These are phyloP conservation scores for Tadarida brasiliensis DNA, from an alignment of 2,797 vertebrate genomes.

Conservation along the genomic window DNA sequence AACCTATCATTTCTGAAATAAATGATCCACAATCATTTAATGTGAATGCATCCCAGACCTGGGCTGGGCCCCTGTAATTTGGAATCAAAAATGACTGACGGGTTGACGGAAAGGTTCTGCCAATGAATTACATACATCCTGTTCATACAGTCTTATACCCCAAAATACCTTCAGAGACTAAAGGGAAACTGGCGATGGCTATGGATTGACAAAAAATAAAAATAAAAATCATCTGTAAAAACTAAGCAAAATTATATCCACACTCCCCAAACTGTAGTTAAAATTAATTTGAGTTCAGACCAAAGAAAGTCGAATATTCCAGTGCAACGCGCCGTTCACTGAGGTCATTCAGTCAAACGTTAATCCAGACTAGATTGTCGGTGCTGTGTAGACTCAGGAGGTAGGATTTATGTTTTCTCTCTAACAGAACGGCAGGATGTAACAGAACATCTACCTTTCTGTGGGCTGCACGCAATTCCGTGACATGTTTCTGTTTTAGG, in stretches of 20 bases:
- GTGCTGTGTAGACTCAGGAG: not conserved
- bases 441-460: not conserved
- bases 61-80: conserved; percentile 78
- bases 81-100: conserved; percentile 81
- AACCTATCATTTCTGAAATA: conserved; percentile 82
- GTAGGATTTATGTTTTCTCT: not conserved
- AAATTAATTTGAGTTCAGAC: conserved; percentile 80
- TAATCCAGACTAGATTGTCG: conserved; percentile 50
- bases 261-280: conserved; percentile 66
- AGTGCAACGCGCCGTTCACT: not conserved
- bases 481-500: not conserved
- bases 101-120: conserved; percentile 76
- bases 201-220: conserved; percentile 31
- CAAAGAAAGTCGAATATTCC: conserved; percentile 66
- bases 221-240: conserved; percentile 53
- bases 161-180: conserved; percentile 79
- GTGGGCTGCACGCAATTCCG: not conserved
- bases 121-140: conserved; percentile 84
- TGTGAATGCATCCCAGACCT: conserved; percentile 79
- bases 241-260: conserved; percentile 71
- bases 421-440: not conserved
- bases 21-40: conserved; percentile 77
- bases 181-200: conserved; percentile 64
- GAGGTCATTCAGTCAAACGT: conserved; percentile 50
- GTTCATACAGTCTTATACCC: conserved; percentile 74